Base-by-base conservation (phyloP, 2,113 vertebrate genomes). In the Smithornis capensis region DNA sequence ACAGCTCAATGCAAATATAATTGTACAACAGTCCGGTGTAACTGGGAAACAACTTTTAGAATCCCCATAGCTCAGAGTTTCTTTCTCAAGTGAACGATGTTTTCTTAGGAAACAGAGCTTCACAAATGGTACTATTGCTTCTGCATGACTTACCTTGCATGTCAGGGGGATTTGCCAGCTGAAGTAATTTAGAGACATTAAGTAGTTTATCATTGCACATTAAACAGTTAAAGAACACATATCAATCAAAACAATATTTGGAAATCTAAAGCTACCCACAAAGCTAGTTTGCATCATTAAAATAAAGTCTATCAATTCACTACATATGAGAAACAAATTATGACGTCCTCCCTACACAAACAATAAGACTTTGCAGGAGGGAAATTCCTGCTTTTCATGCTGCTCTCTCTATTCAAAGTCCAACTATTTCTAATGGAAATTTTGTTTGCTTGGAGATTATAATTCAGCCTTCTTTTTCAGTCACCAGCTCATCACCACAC, bases 131-230 rank as follows among this genome's bases (percentile, higher is more conserved):
- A 35, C 88, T 33, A 67, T 89, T 89, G 83, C 92, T 96, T 94
- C 95, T 93, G 95, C 96, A 92, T 90, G 95, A 96, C 95, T 97
- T 96, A 95, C 94, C 96, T 96, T 88, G 88, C 75, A 59, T 14
- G 94, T 64, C 88, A 86, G 64, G 71, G 71, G 23, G 37, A 76
- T 81, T 60, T 64, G 92, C 24, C 12, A 56, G 85, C 59, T 89
- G 74, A 60, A 92, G 64, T 67, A 83, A 93, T 86, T 77, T 44
- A 52, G 80, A 88, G 40, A 75, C 44, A 0, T 63, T n/a, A 86
- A 94, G 60, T 40, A 75, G 47, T 90, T 96, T 78, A 68, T 88
- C 79, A 35, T 27, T 64, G 62, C 52, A 92, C 83, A 78, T 94
- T 74, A 67, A 90, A 95, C 71, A 86, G 64, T 92, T 90, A 81